Conservation (phyloP, 1,140 invertebrate species). For the Episyrphus balteatus region DNA sequence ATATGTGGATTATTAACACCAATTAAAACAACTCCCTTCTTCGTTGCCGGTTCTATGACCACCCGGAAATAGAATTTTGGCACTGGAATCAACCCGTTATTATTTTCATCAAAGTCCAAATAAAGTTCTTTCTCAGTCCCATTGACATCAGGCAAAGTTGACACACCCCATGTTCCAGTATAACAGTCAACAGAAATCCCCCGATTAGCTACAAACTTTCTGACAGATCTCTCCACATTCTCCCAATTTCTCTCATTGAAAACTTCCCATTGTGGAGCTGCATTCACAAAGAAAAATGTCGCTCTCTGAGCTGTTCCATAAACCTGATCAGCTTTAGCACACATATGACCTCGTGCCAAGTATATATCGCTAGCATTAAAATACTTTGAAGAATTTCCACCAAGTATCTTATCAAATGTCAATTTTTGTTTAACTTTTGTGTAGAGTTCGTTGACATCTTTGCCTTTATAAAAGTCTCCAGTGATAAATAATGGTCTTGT, state of each 20-base stretch:
- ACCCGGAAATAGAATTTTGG: constrained; percentile 48
- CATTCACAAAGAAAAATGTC: constrained; percentile 54
- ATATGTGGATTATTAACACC: constrained; percentile 49
- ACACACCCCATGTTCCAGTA: constrained; percentile 45
- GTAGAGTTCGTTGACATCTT: constrained; percentile 31
- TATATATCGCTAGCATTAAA: constrained; percentile 30
- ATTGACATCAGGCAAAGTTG: constrained; percentile 39
- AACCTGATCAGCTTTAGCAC: constrained; percentile 53
- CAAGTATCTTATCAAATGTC: constrained; percentile 28
- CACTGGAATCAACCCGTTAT: constrained; percentile 38
- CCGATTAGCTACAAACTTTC: constrained; percentile 33
- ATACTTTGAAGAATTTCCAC: constrained; percentile 21
- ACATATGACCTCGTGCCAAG: constrained; percentile 53
- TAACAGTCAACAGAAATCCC: constrained; percentile 42
- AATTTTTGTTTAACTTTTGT: constrained; percentile 26
- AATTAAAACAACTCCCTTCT: constrained; percentile 42
- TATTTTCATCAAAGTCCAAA: constrained; percentile 37
- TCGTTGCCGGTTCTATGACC: constrained; percentile 39
- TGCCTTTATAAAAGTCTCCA: constrained; percentile 28
- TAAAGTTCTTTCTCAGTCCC: constrained; percentile 39
- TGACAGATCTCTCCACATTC: constrained; percentile 36
- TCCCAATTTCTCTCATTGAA: constrained; percentile 57
- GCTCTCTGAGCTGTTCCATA: constrained; percentile 47
- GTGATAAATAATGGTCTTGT: constrained; percentile 27
- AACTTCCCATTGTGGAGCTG: constrained; percentile 51